These are phyloP conservation scores for Elmis aenea DNA, from an alignment of 2,888 invertebrate genomes.

Conservation along the genomic window DNA sequence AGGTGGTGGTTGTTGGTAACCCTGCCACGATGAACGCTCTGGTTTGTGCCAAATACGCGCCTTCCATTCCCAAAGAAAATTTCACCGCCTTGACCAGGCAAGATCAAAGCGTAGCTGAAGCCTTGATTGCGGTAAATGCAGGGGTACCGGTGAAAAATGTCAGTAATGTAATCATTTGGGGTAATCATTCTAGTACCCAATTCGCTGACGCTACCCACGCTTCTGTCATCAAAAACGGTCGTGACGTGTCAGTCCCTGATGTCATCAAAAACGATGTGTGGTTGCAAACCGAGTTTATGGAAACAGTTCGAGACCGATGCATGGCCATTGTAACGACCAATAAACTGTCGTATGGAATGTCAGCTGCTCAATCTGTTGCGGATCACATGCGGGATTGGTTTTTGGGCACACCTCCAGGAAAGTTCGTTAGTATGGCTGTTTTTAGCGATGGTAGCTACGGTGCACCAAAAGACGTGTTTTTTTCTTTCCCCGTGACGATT, in stretches of 20 bases:
- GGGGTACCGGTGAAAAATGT: conserved; percentile 69
- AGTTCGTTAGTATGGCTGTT: conserved; percentile 95
- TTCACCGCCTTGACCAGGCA: conserved; percentile 97
- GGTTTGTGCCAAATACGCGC: conserved; percentile 92
- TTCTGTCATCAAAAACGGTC: conserved; percentile 44
- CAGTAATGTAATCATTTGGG: conserved; percentile 93
- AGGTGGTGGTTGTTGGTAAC: conserved; percentile 96
- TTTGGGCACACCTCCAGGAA: conserved; percentile 70
- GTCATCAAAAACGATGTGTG: conserved; percentile 78
- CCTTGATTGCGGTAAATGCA: conserved; percentile 74
- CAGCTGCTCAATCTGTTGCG: conserved; percentile 96
- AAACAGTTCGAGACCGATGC: conserved; percentile 94
- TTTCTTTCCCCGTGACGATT: conserved; percentile 91
- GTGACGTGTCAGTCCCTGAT: conserved; percentile 57
- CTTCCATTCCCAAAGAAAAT: conserved; percentile 92
- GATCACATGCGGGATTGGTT: conserved; percentile 99
- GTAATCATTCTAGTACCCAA: conserved; percentile 98
- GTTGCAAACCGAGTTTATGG: conserved; percentile 76
- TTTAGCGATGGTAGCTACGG: conserved; percentile 94
- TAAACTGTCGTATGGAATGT: conserved; percentile 98
- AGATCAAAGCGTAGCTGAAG: conserved; percentile 95
- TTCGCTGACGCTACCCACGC: conserved; percentile 89
- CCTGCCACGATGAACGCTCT: conserved; percentile 99
- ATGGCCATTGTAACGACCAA: conserved; percentile 96
- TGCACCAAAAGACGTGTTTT: conserved; percentile 83